Evolutionary conservation across 2,113 vertebrate species (phyloP).

Genomic region (Saguinus imperator): DNA sequence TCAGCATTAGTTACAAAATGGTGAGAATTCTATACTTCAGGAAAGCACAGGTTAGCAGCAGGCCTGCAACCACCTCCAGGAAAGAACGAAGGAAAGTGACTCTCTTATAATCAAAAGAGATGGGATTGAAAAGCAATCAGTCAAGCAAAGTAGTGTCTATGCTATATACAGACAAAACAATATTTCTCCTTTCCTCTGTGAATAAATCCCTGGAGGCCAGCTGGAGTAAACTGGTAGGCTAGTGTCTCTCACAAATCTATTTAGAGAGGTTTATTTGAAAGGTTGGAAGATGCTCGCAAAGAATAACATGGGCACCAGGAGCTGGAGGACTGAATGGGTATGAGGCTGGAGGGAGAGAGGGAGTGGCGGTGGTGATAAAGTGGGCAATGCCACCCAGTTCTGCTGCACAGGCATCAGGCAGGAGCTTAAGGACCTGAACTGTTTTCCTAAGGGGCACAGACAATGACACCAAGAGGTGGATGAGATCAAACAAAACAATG

Average conservation of each 20-base stretch:
- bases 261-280: neutral
- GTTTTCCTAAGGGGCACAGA: neutral
- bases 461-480: neutral
- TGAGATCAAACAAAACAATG: neutral
- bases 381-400: neutral
- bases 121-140: neutral
- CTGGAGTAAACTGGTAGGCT: neutral
- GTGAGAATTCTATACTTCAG: neutral
- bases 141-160: neutral
- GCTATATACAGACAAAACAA: neutral
- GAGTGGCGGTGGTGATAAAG: neutral
- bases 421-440: neutral
- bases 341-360: fast-evolving
- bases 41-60: neutral
- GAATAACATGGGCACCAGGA: neutral
- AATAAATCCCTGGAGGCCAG: neutral
- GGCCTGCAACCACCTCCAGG: neutral
- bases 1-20: neutral
- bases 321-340: neutral
- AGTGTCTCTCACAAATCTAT: neutral
- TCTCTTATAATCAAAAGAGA: neutral
- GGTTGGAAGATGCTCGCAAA: neutral
- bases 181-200: neutral
- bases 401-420: neutral
- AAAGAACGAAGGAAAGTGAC: neutral